These are phyloP conservation scores for Pogonognathellus flavescens DNA, from an alignment of 1,140 invertebrate species.

Conservation along the genomic window DNA sequence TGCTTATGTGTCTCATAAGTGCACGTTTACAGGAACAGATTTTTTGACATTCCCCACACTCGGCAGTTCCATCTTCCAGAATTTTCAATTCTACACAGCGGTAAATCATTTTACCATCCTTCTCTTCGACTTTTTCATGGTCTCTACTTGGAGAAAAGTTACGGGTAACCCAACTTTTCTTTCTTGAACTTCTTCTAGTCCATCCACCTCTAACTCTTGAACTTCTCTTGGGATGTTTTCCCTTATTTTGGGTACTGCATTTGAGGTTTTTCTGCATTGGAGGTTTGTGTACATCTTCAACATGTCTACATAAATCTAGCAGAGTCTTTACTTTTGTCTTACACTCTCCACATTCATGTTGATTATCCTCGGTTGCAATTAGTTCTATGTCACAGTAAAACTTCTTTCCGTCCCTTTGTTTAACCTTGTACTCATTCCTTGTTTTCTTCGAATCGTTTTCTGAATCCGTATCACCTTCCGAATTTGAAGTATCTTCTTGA, in stretches of 20 bases:
- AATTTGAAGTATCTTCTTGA: background rate
- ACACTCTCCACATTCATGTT: background rate
- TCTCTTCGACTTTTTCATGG: background rate
- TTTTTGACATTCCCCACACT: background rate
- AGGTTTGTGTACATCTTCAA: background rate
- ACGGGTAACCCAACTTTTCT: background rate
- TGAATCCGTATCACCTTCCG: background rate
- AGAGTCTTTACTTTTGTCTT: background rate
- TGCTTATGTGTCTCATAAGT: too few relatives aligned
- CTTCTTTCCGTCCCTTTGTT: background rate
- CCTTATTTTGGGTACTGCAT: background rate
- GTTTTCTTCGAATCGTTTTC: too few relatives aligned
- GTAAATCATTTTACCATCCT: background rate
- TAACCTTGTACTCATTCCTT: background rate
- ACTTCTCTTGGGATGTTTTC: background rate
- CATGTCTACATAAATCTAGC: background rate
- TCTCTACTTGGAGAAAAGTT: background rate
- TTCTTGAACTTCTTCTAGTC: background rate
- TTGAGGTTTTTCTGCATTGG: background rate
- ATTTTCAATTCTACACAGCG: background rate
- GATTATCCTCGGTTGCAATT: background rate
- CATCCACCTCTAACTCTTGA: background rate
- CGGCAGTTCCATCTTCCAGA: background rate
- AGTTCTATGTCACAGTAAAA: background rate
- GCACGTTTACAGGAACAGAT: background rate